Evolutionary conservation across 2,113 vertebrate species (phyloP), one percentile per base, ranked within the genome.

Genomic region (Neolamprologus caudopunctatus): DNA sequence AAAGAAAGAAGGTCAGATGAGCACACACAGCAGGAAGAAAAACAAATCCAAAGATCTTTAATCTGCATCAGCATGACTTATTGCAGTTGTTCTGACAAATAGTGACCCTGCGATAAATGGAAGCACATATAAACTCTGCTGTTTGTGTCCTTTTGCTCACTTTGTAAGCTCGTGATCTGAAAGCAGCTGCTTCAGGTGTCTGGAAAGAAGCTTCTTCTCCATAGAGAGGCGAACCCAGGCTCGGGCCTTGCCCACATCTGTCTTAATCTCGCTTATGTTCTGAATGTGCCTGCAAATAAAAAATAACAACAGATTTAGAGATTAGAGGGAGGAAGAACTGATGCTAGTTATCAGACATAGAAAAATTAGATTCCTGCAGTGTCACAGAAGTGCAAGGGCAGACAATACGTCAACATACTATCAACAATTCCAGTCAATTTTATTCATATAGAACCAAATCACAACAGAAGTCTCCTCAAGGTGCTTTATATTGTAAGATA

Each of bases 211-310:
- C 85, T 99, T 99, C 96, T 99, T 99, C 93, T 99, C 99, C 99
- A 99, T 99, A 14, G 98, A 98, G 28, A 99, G 97, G 40, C 99
- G 97, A 75, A 99, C 98, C 98, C 99, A 99, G 33, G 99, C 99
- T 95, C 99, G 96, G 91, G 99, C 99, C 66, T 98, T 98, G 73
- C 99, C 99, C 94, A 99, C 98, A 13, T 99, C 99, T 2, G 98
- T 99, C 96, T 99, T 99, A 92, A 99, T 99, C 95, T 99, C 98
- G 58, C 98, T 97, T 0, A 99, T 99, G 89, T 99, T 99, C 95
- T 99, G 99, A 87, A 99, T 99, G 92, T 99, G 98, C 94, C 98
- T 99, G 92, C 12, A 53, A 80, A 75, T 9, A 86, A 85, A 1
- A 81, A 4, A 75, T 51, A 28, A 73, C 42, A 9, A 75, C 42